Evolutionary conservation across 1,140 invertebrate species (phyloP).

Genomic region (Bombus vancouverensis): DNA sequence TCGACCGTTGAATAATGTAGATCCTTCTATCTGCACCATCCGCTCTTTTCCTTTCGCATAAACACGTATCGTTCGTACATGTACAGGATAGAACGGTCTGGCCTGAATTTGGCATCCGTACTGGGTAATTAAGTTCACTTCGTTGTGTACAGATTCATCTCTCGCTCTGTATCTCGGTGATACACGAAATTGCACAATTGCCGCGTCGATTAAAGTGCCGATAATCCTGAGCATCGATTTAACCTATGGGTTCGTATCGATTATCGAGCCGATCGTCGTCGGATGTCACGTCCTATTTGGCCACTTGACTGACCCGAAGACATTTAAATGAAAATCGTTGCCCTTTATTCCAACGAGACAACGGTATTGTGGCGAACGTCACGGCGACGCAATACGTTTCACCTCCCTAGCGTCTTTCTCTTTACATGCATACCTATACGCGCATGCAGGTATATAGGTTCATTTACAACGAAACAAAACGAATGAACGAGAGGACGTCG

Average conservation of each 20-base stretch:
- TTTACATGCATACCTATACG: too few relatives aligned
- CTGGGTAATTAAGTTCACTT: conserved; percentile 50
- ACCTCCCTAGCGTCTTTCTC: neutral
- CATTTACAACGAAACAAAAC: neutral
- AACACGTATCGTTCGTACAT: conserved; percentile 48
- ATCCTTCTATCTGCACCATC: neutral
- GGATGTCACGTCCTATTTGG: conserved; percentile 50
- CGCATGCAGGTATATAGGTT: neutral
- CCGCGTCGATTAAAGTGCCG: conserved; percentile 59
- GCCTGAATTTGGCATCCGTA: conserved; percentile 51
- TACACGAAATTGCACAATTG: conserved; percentile 53
- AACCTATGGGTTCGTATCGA: conserved; percentile 61
- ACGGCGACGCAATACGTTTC: conserved; percentile 10
- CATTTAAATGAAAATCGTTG: conserved; percentile 50
- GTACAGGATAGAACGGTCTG: conserved; percentile 21
- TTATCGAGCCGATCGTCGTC: conserved; percentile 55
- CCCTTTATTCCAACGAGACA: conserved; percentile 15
- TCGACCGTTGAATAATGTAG: conserved; percentile 46
- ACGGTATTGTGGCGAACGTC: neutral
- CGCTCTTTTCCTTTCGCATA: conserved; percentile 25
- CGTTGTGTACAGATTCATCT: neutral
- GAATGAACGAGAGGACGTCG: neutral
- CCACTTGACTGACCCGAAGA: conserved; percentile 42
- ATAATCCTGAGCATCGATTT: conserved; percentile 58
- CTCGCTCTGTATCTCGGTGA: neutral